Conservation (phyloP, 2,113 vertebrate genomes). For the Heterocephalus glaber region DNA sequence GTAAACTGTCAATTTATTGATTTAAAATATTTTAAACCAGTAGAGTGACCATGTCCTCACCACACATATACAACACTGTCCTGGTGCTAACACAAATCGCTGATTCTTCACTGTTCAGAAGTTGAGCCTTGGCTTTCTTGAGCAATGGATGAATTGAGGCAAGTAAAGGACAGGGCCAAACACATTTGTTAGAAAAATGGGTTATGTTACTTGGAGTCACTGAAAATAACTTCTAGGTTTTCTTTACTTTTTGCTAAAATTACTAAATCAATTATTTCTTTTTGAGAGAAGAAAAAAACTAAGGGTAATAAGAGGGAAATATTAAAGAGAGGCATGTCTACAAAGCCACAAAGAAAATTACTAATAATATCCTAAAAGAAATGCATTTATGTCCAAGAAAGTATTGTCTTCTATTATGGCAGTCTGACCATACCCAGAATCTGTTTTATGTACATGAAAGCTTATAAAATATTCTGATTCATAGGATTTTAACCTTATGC, state of each 20-base stretch:
- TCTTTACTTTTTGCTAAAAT: neutral
- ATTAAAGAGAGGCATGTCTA: neutral
- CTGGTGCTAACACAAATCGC: neutral
- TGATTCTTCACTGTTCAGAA: neutral
- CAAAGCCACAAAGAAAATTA: neutral
- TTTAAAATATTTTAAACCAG: neutral
- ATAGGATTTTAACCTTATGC: neutral
- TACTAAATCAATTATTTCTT: conserved; percentile 13
- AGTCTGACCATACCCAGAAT: neutral
- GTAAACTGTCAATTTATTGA: neutral
- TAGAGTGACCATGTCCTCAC: neutral
- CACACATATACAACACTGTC: neutral
- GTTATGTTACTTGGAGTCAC: neutral
- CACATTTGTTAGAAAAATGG: neutral
- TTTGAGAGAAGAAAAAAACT: conserved; percentile 9
- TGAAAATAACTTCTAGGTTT: neutral
- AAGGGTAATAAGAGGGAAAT: neutral
- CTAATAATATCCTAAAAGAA: neutral
- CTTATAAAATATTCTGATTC: neutral
- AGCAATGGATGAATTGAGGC: neutral
- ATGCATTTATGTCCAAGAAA: neutral
- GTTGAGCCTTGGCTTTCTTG: neutral
- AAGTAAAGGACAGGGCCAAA: neutral
- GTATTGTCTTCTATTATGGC: neutral
- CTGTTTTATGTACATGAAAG: neutral